A percentile compares a stretch with the other conserved stretches of the same genome.
Evolutionary conservation across 2,113 vertebrate genomes (phyloP).

Genomic region (Phylloscopus whistleri): DNA sequence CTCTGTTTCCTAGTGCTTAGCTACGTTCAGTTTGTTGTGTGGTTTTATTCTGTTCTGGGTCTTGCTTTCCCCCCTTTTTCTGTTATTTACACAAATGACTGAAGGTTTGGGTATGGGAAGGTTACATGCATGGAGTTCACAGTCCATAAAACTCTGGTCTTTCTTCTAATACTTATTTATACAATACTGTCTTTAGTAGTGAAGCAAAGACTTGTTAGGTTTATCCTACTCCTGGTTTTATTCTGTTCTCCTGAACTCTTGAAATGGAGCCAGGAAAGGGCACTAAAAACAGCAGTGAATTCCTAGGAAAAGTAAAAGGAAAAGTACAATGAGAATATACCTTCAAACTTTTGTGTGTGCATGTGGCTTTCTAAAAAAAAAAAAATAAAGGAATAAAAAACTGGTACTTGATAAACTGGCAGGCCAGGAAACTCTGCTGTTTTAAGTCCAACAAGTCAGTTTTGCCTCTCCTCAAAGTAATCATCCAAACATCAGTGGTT

Average conservation of each 20-base stretch:
- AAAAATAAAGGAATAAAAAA: background rate
- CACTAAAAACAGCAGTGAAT: background rate
- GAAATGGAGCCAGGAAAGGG: background rate
- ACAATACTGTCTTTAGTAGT: background rate
- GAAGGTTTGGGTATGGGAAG: background rate
- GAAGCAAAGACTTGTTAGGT: background rate
- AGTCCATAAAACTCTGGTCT: background rate
- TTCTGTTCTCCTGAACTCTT: background rate
- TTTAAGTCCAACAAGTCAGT: background rate
- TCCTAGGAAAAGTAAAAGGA: background rate
- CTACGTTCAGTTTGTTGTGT: background rate
- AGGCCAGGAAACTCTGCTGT: background rate
- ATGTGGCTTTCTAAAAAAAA: background rate
- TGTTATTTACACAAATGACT: background rate
- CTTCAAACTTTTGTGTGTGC: background rate
- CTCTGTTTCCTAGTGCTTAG: background rate
- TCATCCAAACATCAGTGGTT: background rate
- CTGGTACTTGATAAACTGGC: background rate
- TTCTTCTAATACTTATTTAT: background rate
- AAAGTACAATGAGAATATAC: background rate
- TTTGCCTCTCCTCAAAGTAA: background rate
- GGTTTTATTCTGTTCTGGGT: background rate
- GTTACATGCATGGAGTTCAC: background rate
- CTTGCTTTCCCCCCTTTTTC: rapidly evolving
- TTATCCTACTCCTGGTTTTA: background rate